Evolutionary conservation across 2,888 invertebrate genomes (phyloP).

Genomic region (Eupithecia centaureata): DNA sequence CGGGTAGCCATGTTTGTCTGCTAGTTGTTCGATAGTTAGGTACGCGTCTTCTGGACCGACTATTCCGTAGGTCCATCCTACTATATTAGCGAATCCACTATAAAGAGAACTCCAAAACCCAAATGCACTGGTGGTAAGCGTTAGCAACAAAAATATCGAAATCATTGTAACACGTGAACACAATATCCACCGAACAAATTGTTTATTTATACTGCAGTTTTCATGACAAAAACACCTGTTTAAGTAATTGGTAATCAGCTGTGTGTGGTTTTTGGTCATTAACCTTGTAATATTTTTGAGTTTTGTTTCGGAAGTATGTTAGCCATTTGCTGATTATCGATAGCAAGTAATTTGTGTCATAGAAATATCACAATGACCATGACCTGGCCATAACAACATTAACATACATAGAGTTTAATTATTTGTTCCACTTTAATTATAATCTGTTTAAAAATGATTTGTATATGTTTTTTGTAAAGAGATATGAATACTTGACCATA

Average conservation of each 20-base stretch:
- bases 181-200: slow-evolving; percentile 9
- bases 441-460: not conserved
- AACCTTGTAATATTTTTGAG: slow-evolving; percentile 20
- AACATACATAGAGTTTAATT: not conserved
- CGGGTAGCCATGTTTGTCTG: slow-evolving; percentile 56
- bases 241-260: slow-evolving; percentile 3
- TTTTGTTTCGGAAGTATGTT: slow-evolving; percentile 11
- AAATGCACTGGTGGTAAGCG: slow-evolving; percentile 31
- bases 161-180: slow-evolving; percentile 37
- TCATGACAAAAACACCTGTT: slow-evolving; percentile 10
- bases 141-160: slow-evolving; percentile 22
- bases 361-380: slow-evolving; percentile 7
- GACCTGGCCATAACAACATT: not conserved
- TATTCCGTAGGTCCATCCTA: slow-evolving; percentile 9
- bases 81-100: slow-evolving; percentile 28
- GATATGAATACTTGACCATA: not conserved
- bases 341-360: slow-evolving; percentile 5
- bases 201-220: slow-evolving; percentile 8
- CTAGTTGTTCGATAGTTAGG: slow-evolving; percentile 58
- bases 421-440: not conserved
- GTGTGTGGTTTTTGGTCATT: slow-evolving; percentile 16
- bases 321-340: not conserved
- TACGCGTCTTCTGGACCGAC: slow-evolving; percentile 53
- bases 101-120: slow-evolving; percentile 38
- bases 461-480: not conserved